Conservation (phyloP, 2,797 vertebrate species). For the Antrozous pallidus region DNA sequence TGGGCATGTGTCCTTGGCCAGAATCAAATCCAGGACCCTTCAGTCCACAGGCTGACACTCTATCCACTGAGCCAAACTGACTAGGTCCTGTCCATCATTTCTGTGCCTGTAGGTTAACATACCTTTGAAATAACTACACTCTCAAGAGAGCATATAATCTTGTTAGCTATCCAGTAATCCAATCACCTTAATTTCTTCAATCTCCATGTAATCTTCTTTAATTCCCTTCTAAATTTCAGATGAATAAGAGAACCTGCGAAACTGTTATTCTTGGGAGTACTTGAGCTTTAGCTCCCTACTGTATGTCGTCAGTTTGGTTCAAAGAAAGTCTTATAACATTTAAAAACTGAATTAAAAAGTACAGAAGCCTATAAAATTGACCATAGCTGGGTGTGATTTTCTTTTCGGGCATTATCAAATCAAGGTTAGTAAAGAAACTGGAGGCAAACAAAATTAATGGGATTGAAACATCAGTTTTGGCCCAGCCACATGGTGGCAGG, state of each 20-base stretch:
- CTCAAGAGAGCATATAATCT: background rate
- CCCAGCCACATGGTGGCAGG: conserved; percentile 73
- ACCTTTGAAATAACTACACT: background rate
- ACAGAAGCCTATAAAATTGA: background rate
- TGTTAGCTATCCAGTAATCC: background rate
- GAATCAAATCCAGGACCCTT: too few relatives aligned
- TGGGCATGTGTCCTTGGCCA: too few relatives aligned
- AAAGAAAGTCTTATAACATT: background rate
- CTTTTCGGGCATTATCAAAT: background rate
- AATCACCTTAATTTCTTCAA: background rate
- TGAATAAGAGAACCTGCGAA: background rate
- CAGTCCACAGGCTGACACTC: too few relatives aligned
- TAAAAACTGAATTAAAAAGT: background rate
- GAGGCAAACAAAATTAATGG: background rate
- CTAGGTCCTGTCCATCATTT: background rate
- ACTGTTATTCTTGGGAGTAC: background rate
- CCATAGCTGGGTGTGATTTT: background rate
- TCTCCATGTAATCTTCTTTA: background rate
- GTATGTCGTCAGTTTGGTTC: background rate
- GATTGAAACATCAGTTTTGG: background rate
- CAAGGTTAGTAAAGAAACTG: background rate
- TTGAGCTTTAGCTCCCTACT: background rate
- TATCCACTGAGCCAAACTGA: too few relatives aligned
- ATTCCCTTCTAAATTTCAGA: background rate
- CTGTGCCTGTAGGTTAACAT: background rate